Evolutionary conservation across 1,140 invertebrate genomes (phyloP).

Genomic region (Drosophila parabipectinata): DNA sequence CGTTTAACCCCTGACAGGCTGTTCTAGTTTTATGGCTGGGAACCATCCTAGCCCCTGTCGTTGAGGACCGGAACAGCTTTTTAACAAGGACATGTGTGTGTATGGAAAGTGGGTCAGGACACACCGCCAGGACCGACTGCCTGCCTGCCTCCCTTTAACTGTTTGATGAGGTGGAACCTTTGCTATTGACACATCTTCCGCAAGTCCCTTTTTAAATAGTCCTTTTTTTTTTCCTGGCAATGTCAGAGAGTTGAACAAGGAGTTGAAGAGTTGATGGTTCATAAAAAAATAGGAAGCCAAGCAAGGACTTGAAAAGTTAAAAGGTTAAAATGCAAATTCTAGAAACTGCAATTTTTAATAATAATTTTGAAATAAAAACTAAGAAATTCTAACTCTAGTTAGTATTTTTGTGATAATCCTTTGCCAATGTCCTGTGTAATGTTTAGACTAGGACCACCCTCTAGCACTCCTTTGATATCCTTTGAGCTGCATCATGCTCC

Average conservation of each 20-base stretch:
- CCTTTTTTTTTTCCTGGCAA: background rate
- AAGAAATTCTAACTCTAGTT: no score
- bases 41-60: slow-evolving; percentile 15
- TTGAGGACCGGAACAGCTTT: slow-evolving; percentile 32
- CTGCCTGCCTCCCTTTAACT: slow-evolving; percentile 7
- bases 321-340: slow-evolving; percentile 2
- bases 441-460: slow-evolving; percentile 6
- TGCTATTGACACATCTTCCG: slow-evolving; percentile 43
- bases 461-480: background rate
- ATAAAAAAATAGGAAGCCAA: background rate
- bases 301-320: background rate
- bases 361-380: background rate
- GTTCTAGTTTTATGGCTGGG: slow-evolving; percentile 23
- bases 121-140: slow-evolving; percentile 1
- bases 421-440: slow-evolving; percentile 23
- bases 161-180: slow-evolving; percentile 50
- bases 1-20: slow-evolving; percentile 35
- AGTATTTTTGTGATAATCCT: slow-evolving; percentile 20
- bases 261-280: background rate
- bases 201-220: background rate
- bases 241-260: slow-evolving; percentile 15
- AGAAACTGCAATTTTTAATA: background rate
- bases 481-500: slow-evolving; percentile 16
- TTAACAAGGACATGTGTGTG: slow-evolving; percentile 36
- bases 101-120: slow-evolving; percentile 43